These are phyloP conservation scores for Eptesicus fuscus DNA, from an alignment of 2,113 vertebrate species.

Conservation along the genomic window DNA sequence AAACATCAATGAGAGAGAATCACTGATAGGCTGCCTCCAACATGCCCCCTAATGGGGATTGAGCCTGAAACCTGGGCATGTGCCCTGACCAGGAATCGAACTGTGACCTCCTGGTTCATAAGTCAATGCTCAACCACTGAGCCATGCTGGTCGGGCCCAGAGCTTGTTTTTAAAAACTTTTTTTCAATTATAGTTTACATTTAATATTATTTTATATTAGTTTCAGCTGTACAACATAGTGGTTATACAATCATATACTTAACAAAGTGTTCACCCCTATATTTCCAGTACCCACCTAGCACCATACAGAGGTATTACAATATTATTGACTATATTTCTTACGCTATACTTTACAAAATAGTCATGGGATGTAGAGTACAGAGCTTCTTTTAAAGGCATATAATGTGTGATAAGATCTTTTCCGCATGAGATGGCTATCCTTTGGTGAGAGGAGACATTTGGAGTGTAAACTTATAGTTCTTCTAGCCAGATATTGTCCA, in stretches of 20 bases:
- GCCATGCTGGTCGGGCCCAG: too few species aligned
- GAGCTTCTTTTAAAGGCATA: background rate
- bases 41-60: too few species aligned
- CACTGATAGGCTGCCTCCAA: too few species aligned
- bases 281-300: background rate
- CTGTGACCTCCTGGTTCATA: too few species aligned
- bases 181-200: background rate
- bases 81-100: too few species aligned
- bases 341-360: background rate
- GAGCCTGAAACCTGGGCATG: too few species aligned
- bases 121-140: too few species aligned
- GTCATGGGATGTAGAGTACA: background rate
- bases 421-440: background rate
- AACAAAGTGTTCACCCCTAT: background rate
- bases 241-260: background rate
- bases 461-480: background rate
- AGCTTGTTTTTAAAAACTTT: background rate
- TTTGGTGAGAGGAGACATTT: background rate
- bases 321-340: background rate
- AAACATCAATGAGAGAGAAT: too few species aligned
- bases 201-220: background rate
- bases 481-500: background rate
- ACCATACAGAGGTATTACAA: background rate
- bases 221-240: background rate
- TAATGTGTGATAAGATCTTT: background rate